These are phyloP conservation scores for Melikaiella ostensackeni DNA, from an alignment of 2,888 invertebrate genomes.

Conservation along the genomic window DNA sequence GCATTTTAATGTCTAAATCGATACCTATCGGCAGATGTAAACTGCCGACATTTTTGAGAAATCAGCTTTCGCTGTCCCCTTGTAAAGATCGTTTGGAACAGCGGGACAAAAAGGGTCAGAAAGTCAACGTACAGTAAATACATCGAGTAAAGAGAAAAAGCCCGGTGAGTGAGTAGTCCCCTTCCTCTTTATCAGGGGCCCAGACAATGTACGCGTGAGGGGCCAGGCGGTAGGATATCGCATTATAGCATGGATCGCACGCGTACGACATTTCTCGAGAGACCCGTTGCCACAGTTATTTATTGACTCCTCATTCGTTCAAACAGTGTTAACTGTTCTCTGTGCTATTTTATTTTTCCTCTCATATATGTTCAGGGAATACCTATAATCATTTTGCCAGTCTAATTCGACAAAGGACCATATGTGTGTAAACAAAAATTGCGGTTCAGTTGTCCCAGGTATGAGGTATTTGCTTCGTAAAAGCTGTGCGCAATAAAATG, in stretches of 20 bases:
- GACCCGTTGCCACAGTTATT: constrained; percentile 10
- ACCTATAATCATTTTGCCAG: background rate
- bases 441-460: background rate
- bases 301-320: constrained; percentile 23
- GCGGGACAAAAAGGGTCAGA: constrained; percentile 33
- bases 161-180: background rate
- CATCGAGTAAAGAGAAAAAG: constrained; percentile 1
- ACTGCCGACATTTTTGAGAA: constrained; percentile 14
- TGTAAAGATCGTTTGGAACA: constrained; percentile 12
- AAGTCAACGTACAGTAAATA: constrained; percentile 20
- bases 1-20: constrained; percentile 21
- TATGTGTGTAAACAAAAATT: constrained; percentile 10
- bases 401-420: background rate
- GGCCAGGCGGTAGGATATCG: too few relatives aligned
- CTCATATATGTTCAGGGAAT: background rate
- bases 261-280: constrained; percentile 4
- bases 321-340: background rate
- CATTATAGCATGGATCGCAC: background rate
- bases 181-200: background rate
- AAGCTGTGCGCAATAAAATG: background rate
- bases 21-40: constrained; percentile 26
- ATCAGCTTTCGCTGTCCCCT: constrained; percentile 22
- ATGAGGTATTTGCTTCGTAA: background rate
- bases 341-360: background rate
- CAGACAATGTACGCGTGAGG: background rate